Evolutionary conservation across 2,797 vertebrate genomes (phyloP).

Genomic region (Podarcis siculus): DNA sequence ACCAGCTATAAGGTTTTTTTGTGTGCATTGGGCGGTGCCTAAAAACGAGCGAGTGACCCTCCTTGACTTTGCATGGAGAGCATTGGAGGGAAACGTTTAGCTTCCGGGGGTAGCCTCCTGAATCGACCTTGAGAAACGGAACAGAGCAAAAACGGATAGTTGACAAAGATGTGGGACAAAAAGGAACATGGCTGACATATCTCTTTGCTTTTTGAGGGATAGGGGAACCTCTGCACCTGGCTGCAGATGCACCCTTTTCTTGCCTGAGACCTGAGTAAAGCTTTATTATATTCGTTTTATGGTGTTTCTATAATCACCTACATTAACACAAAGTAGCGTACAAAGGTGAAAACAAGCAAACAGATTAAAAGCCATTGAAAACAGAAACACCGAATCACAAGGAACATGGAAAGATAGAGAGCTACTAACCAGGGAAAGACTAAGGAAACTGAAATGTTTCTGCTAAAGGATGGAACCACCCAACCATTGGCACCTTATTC

Average conservation of each 20-base stretch:
- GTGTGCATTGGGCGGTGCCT: not conserved
- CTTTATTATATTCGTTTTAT: not conserved
- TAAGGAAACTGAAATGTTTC: no score
- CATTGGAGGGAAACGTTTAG: not conserved
- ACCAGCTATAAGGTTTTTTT: not conserved
- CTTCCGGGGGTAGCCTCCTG: not conserved
- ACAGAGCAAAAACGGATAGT: not conserved
- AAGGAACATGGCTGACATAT: not conserved
- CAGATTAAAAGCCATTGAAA: no score
- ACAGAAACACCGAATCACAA: no score
- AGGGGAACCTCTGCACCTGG: no score
- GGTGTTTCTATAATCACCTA: no score
- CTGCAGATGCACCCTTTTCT: not conserved
- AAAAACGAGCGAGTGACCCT: not conserved
- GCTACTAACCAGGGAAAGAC: no score
- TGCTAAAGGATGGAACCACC: no score
- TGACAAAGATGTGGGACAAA: not conserved
- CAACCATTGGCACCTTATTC: not conserved
- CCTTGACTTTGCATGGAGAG: not conserved
- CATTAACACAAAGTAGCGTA: no score
- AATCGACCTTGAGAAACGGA: not conserved
- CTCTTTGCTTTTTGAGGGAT: not conserved
- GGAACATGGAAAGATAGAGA: no score
- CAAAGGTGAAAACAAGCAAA: no score
- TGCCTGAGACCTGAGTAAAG: not conserved